phyloP scores from a whole-genome alignment of 2,113 vertebrate species.

The Lepus europaeus region DNA sequence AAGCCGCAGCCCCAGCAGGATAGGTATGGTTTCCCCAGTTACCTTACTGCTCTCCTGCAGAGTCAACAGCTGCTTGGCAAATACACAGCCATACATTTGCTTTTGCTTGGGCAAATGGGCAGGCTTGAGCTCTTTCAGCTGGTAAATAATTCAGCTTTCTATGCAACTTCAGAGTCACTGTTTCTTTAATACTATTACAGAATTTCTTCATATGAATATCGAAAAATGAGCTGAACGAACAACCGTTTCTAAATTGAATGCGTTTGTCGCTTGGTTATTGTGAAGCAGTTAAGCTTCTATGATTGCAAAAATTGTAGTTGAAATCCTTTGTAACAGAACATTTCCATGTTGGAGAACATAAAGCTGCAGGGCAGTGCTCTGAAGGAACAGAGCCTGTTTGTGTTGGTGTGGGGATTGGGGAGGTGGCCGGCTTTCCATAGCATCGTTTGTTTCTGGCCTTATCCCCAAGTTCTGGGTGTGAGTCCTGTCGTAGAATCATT shows the following conservation, averaged over 20 bases:
- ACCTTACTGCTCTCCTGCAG: neutral
- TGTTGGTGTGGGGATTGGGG: neutral
- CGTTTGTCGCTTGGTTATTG: conserved; percentile 40
- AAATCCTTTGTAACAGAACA: conserved; percentile 21
- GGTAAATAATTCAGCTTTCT: conserved; percentile 32
- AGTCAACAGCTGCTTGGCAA: neutral
- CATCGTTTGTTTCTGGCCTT: neutral
- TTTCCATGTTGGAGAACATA: conserved; percentile 5
- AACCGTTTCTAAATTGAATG: neutral
- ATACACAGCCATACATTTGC: neutral
- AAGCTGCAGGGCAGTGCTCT: conserved; percentile 47
- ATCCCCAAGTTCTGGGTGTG: neutral
- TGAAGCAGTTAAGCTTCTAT: conserved; percentile 48
- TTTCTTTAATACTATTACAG: conserved; percentile 38
- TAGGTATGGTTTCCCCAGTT: conserved; percentile 88
- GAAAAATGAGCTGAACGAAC: neutral
- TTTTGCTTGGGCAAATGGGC: conserved; percentile 6
- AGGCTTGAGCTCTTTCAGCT: neutral
- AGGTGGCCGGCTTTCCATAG: neutral
- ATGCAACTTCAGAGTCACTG: neutral
- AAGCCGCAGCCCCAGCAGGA: conserved; percentile 99
- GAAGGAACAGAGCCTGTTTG: conserved; percentile 1
- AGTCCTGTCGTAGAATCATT: neutral
- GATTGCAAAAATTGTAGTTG: conserved; percentile 45
- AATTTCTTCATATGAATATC: conserved; percentile 27